A percentile compares a stretch with the other conserved stretches of the same genome.
phyloP scores from a whole-genome alignment of 2,888 invertebrate species.

The Athetis lepigone region DNA sequence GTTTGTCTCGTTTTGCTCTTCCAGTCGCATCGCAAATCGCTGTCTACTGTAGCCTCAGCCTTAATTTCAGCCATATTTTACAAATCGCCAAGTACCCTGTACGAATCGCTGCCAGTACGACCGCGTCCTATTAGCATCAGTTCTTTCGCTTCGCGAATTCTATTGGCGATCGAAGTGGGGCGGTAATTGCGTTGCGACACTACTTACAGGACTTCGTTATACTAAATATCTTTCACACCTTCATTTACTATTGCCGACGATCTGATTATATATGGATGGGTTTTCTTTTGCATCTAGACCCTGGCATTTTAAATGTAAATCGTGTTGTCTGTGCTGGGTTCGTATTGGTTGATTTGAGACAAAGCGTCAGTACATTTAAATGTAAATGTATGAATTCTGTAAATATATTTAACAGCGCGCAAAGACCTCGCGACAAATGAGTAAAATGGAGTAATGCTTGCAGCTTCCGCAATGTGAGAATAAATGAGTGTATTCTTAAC shows the following conservation, averaged over 20 bases:
- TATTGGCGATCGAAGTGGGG: slow-evolving; percentile 66
- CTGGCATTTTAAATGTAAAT: neutral
- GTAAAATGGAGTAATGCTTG: no score
- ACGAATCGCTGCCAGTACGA: slow-evolving; percentile 34
- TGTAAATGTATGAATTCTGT: no score
- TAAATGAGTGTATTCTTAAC: no score
- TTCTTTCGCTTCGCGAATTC: slow-evolving; percentile 65
- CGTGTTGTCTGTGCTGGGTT: neutral
- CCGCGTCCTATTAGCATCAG: slow-evolving; percentile 38
- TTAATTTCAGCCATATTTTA: no score
- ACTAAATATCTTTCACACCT: slow-evolving; percentile 42
- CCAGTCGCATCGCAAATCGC: no score
- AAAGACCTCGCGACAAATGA: no score
- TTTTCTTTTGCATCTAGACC: slow-evolving; percentile 1
- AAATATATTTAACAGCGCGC: no score
- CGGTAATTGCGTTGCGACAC: slow-evolving; percentile 53
- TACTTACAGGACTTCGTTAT: slow-evolving; percentile 39
- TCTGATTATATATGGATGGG: slow-evolving; percentile 11
- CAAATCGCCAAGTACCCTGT: no score
- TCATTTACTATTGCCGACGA: neutral
- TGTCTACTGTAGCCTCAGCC: no score
- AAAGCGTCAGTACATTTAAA: neutral
- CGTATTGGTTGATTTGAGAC: neutral
- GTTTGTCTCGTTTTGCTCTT: no score
- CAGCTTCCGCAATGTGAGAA: no score